phyloP scores from a whole-genome alignment of 2,888 invertebrate species.

The Melanotus villosus region DNA sequence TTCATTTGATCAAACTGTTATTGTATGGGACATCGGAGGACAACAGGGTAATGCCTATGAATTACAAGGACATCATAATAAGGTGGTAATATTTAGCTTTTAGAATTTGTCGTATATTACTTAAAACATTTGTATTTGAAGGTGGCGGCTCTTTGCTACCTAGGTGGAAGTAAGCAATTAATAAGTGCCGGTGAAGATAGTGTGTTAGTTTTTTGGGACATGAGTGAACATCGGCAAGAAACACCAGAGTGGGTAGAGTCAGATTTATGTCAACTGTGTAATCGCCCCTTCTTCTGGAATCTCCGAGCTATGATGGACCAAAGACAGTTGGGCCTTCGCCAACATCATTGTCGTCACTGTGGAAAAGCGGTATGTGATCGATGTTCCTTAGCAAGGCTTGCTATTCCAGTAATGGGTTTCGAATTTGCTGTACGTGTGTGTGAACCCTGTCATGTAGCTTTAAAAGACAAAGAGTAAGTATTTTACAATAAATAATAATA shows the following conservation, averaged over 20 bases:
- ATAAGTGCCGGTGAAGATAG: constrained; percentile 94
- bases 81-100: constrained; percentile 59
- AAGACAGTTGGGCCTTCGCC: constrained; percentile 90
- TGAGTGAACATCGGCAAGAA: constrained; percentile 89
- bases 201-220: constrained; percentile 95
- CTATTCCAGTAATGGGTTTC: constrained; percentile 97
- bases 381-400: constrained; percentile 90
- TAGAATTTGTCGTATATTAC: background rate
- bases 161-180: constrained; percentile 83
- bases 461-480: constrained; percentile 90
- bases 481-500: no score
- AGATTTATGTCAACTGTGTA: constrained; percentile 95
- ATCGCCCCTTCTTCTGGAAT: constrained; percentile 99
- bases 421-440: constrained; percentile 98
- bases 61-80: constrained; percentile 91
- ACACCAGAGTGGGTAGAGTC: constrained; percentile 97
- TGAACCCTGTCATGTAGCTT: constrained; percentile 87
- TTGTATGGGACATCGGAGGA: constrained; percentile 99
- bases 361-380: constrained; percentile 96
- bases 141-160: constrained; percentile 92
- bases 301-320: constrained; percentile 98
- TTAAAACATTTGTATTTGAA: constrained; percentile 62
- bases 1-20: constrained; percentile 94
- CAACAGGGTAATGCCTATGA: constrained; percentile 97
- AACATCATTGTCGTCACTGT: constrained; percentile 94